These are phyloP conservation scores for Mesitornis unicolor DNA, from an alignment of 2,113 vertebrate genomes.

Conservation along the genomic window DNA sequence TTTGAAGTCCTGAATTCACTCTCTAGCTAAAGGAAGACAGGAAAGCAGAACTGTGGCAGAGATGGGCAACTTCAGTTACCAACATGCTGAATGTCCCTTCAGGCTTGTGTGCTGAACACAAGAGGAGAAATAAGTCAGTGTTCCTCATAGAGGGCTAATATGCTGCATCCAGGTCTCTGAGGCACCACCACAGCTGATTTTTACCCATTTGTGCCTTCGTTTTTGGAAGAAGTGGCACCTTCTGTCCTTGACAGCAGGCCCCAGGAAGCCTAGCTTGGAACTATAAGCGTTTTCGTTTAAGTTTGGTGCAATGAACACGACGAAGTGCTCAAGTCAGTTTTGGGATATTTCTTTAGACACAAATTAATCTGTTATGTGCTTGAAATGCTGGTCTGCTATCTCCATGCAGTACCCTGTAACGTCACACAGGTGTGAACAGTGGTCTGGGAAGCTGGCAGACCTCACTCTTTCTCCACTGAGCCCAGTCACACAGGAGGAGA, in stretches of 20 bases:
- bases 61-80: background rate
- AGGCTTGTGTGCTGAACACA: background rate
- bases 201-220: background rate
- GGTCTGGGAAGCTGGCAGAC: background rate
- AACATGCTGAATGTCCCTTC: background rate
- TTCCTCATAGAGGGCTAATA: background rate
- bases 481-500: rapidly evolving
- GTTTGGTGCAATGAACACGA: background rate
- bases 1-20: background rate
- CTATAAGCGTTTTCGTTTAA: background rate
- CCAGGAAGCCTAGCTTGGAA: background rate
- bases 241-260: background rate
- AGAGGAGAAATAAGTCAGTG: background rate
- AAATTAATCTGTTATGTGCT: background rate
- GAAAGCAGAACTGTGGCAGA: background rate
- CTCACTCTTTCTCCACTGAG: background rate
- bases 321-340: background rate
- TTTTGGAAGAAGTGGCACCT: background rate
- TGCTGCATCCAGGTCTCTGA: background rate
- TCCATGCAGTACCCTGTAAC: rapidly evolving
- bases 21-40: background rate
- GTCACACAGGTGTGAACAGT: rapidly evolving
- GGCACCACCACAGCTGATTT: background rate
- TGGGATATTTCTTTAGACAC: background rate
- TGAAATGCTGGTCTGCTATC: background rate